Evolutionary conservation across 1,140 invertebrate genomes (phyloP).

Genomic region (Contarinia nasturtii): DNA sequence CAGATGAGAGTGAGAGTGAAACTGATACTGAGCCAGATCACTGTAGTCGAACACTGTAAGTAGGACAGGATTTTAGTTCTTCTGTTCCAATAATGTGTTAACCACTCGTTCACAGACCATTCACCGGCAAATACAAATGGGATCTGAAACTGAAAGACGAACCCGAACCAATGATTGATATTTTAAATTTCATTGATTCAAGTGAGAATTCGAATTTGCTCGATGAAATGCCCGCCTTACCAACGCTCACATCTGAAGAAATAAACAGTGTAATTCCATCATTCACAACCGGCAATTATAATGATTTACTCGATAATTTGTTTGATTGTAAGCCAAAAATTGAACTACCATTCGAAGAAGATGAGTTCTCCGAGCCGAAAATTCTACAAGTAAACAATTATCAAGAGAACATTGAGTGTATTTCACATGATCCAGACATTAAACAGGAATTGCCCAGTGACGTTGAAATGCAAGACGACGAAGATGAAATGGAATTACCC

Average conservation of each 20-base stretch:
- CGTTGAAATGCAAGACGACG: slow-evolving; percentile 5
- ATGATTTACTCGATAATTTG: neutral
- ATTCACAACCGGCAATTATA: too few relatives aligned
- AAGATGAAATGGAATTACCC: slow-evolving; percentile 1
- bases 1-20: slow-evolving; percentile 3
- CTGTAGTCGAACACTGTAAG: slow-evolving; percentile 10
- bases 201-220: too few relatives aligned
- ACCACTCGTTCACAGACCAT: too few relatives aligned
- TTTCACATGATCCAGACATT: neutral
- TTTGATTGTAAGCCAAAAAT: slow-evolving; percentile 2
- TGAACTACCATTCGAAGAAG: neutral
- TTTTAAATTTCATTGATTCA: too few relatives aligned
- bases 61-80: too few relatives aligned
- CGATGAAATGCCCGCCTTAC: too few relatives aligned
- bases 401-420: slow-evolving; percentile 8
- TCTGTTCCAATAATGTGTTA: too few relatives aligned
- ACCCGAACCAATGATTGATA: too few relatives aligned
- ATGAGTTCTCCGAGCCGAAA: slow-evolving; percentile 9
- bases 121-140: too few relatives aligned
- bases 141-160: too few relatives aligned
- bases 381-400: slow-evolving; percentile 20
- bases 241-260: too few relatives aligned
- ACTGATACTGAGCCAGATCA: slow-evolving; percentile 12
- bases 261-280: too few relatives aligned
- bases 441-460: neutral